A percentile compares a stretch with the other conserved stretches of the same genome.
Conservation (phyloP, 2,888 invertebrate genomes). For the Chironomus tentans region DNA sequence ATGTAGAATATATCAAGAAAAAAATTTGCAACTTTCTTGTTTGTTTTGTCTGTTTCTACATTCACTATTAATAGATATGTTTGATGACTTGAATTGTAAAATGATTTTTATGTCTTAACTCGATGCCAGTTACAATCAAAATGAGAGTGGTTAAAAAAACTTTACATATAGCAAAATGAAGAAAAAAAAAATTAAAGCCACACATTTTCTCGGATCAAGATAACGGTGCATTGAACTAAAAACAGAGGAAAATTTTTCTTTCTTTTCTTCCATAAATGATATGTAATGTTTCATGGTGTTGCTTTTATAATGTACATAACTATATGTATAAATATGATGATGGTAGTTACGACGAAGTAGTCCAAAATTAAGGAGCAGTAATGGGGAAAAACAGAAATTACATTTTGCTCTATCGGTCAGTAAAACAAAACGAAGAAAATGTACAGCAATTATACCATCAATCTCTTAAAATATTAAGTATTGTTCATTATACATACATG, state of each 20-base stretch:
- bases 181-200: not conserved
- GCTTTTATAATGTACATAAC: not conserved
- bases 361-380: not conserved
- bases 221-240: conserved; percentile 24
- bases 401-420: too few species aligned
- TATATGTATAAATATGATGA: too few species aligned
- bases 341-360: too few species aligned
- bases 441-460: too few species aligned
- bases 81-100: not conserved
- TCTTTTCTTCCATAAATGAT: not conserved
- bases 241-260: not conserved
- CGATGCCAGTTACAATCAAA: not conserved
- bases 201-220: conserved; percentile 9
- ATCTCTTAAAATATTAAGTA: too few species aligned
- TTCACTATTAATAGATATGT: not conserved
- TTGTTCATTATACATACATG: too few species aligned
- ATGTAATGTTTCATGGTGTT: not conserved
- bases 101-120: not conserved
- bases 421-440: too few species aligned
- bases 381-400: not conserved
- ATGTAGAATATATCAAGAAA: too few species aligned
- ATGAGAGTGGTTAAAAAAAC: not conserved
- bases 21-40: not conserved
- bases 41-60: not conserved
- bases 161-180: not conserved